Conservation (phyloP, 2,888 invertebrate species). For the Phengaris arion region DNA sequence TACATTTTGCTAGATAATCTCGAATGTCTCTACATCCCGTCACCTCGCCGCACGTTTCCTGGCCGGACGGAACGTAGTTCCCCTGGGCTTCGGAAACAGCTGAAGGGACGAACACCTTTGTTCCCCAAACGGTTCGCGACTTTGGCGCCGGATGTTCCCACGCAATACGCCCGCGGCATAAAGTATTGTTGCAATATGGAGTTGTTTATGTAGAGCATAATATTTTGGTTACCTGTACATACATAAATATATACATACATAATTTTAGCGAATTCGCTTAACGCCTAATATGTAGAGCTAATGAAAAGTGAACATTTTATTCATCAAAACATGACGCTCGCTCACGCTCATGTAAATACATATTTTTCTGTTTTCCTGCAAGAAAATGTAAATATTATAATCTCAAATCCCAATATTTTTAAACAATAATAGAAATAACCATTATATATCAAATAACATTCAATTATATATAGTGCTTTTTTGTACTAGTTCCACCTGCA, state of each 20-base stretch:
- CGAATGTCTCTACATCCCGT: conserved; percentile 17
- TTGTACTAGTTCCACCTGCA: conserved; percentile 63
- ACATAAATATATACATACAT: not conserved
- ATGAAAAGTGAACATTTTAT: no score
- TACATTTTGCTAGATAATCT: not conserved
- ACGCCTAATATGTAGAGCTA: no score
- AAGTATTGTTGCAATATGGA: conserved; percentile 1
- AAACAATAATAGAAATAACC: conserved; percentile 7
- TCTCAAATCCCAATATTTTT: not conserved
- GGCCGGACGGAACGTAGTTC: conserved; percentile 40
- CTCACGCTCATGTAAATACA: no score
- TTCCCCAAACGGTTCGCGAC: conserved; percentile 47
- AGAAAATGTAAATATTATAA: not conserved
- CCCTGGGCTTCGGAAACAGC: conserved; percentile 66
- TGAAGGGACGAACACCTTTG: conserved; percentile 52
- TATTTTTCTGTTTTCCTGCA: no score
- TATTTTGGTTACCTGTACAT: not conserved
- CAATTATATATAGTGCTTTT: conserved; percentile 32
- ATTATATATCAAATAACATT: conserved; percentile 4
- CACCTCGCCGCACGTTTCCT: conserved; percentile 58
- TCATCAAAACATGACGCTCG: no score
- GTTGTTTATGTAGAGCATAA: not conserved
- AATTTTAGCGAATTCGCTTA: no score
- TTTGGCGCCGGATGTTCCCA: conserved; percentile 67
- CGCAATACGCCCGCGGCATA: conserved; percentile 47